Evolutionary conservation across 2,888 invertebrate species (phyloP).

Genomic region (Chouioia cunea): DNA sequence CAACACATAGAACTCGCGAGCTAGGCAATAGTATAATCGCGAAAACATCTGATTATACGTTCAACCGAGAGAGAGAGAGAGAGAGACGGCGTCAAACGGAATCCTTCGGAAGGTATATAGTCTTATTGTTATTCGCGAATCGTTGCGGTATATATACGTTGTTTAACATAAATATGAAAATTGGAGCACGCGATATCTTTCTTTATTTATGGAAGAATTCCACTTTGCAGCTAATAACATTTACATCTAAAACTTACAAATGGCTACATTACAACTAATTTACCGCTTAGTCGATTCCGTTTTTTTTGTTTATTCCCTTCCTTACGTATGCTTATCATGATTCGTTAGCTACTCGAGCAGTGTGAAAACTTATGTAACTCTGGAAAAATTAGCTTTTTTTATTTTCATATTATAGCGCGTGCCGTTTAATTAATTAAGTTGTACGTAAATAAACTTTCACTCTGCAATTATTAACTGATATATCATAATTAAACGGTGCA

Average conservation of each 20-base stretch:
- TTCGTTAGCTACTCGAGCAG: no score
- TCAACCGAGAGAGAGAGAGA: not conserved
- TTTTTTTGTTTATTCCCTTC: no score
- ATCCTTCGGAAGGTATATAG: not conserved
- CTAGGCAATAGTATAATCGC: slow-evolving; percentile 36
- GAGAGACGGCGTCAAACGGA: slow-evolving; percentile 20
- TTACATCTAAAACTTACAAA: slow-evolving; percentile 36
- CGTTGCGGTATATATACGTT: not conserved
- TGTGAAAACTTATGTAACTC: no score
- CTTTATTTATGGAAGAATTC: slow-evolving; percentile 35
- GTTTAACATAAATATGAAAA: slow-evolving; percentile 39
- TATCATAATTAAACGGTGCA: no score
- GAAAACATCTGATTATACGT: slow-evolving; percentile 27
- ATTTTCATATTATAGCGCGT: no score
- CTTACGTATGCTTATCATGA: no score
- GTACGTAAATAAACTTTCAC: no score
- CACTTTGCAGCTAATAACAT: slow-evolving; percentile 39
- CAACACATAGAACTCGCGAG: not conserved
- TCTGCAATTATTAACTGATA: no score
- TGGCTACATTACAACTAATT: slow-evolving; percentile 22
- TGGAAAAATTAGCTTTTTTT: no score
- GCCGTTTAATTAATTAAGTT: no score
- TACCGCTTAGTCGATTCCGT: not conserved
- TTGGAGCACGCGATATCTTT: slow-evolving; percentile 3
- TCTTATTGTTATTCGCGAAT: not conserved